Base-by-base conservation (phyloP, 2,888 invertebrate genomes). In the Himalopsyche tibetana region DNA sequence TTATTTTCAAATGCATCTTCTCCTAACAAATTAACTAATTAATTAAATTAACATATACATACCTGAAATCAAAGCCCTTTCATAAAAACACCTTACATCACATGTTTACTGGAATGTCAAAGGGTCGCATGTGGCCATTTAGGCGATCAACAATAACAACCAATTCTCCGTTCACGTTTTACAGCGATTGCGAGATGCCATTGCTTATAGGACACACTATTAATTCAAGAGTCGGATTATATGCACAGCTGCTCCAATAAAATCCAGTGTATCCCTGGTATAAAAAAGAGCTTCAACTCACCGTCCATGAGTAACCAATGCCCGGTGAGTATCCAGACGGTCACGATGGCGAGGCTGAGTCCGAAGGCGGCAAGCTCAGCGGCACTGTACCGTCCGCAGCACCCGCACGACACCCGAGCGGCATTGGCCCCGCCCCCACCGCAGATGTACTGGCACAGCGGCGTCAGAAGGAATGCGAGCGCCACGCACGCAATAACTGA, bases 271-370 rank as follows among this genome's bases (percentile, higher is more conserved):
- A 99, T 98, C 45, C 98, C 99, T 96, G 92, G 9, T 92, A 91
- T 89, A 88, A 88, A 82, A 83, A 3, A 63, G 9, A 45, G 8
- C 45, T 63, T 63, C 8, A n/a, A 90, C 93, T 91, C 90, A 96
- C 96, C 97, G 93, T 99, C 99, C 99, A 99, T 99, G 84, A 99
- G 95, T 89, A 99, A 94, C 99, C 99, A 99, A 93, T 99, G 99
- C 0, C 99, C 99, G 87, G 99, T 99, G 89, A 99, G 95, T 90
- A 99, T 98, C 99, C 99, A 99, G 89, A 99, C 96, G 93, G 98
- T 98, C 87, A 99, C 99, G 91, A 99, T 97, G 91, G 96, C 96
- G 90, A 99, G 96, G 88, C 98, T 97, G 88, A 99, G 93, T 89
- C 97, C 96, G 91, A 98, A 98, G 87, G 99, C 98, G 90, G 98